These are phyloP conservation scores for Myopa testacea DNA, from an alignment of 2,888 invertebrate species.

Conservation along the genomic window DNA sequence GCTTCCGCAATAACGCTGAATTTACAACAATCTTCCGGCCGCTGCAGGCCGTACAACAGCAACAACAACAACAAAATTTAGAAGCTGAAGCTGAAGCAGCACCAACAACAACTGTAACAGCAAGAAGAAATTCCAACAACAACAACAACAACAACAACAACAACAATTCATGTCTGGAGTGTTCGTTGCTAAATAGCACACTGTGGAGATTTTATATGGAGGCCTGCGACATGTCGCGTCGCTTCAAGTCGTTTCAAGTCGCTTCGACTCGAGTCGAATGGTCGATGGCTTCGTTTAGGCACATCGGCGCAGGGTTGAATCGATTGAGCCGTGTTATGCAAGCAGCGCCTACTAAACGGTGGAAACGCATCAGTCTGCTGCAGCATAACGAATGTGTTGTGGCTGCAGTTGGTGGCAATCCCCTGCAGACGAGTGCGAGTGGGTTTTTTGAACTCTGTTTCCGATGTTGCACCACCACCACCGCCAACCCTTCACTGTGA, in stretches of 20 bases:
- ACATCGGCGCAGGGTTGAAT: background rate
- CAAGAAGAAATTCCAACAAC: background rate
- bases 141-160: constrained; percentile 4
- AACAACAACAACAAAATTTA: constrained; percentile 3
- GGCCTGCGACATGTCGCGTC: background rate
- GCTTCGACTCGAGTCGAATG: background rate
- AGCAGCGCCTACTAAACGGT: constrained; percentile 3
- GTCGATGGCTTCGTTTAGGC: constrained; percentile 16
- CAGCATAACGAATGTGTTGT: background rate
- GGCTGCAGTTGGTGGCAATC: background rate
- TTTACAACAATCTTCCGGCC: constrained; percentile 39
- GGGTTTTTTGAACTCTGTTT: constrained; percentile 9
- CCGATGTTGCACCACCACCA: background rate
- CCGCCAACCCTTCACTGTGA: background rate
- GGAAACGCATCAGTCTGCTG: constrained; percentile 1
- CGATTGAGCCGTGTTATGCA: constrained; percentile 18
- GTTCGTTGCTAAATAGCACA: background rate
- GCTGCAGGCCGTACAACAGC: constrained; percentile 5
- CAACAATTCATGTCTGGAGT: constrained; percentile 27
- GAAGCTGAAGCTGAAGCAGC: too few relatives aligned
- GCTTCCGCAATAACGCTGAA: constrained; percentile 39
- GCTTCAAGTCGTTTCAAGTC: background rate
- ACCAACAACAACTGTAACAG: background rate
- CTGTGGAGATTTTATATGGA: background rate
- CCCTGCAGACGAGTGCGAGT: background rate